Percentiles rank a stretch among this genome's conserved stretches.
Evolutionary conservation across 2,888 invertebrate species (phyloP).

Genomic region (Epistrophe eligans): DNA sequence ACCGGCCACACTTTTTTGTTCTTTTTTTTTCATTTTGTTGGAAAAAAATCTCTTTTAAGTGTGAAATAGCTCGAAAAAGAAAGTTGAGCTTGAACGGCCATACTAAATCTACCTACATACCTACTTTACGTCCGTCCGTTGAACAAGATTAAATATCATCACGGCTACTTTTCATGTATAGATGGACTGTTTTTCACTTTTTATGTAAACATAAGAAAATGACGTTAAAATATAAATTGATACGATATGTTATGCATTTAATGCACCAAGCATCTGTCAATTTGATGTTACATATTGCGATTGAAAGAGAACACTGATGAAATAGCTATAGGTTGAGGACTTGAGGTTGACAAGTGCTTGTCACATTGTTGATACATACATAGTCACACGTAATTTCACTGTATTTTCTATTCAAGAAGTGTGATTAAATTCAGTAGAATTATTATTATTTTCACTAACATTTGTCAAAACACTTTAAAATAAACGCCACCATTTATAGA

Average conservation of each 20-base stretch:
- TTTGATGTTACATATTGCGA: conserved; percentile 39
- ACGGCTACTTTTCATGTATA: conserved; percentile 35
- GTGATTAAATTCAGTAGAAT: not conserved
- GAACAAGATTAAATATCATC: conserved; percentile 49
- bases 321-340: no score
- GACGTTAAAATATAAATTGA: conserved; percentile 30
- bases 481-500: not conserved
- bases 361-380: not conserved
- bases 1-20: conserved; percentile 3
- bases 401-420: not conserved
- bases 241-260: conserved; percentile 39
- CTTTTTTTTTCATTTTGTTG: conserved; percentile 19
- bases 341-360: not conserved
- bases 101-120: not conserved
- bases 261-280: conserved; percentile 24
- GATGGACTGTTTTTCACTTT: conserved; percentile 48
- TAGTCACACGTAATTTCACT: not conserved
- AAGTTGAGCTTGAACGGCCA: conserved; percentile 56
- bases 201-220: conserved; percentile 28
- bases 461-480: not conserved
- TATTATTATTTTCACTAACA: not conserved
- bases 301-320: not conserved
- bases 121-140: not conserved
- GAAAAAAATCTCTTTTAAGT: conserved; percentile 25
- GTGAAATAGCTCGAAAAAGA: conserved; percentile 70